These are phyloP conservation scores for Panulirus ornatus DNA, from an alignment of 1,140 invertebrate genomes.

Conservation along the genomic window DNA sequence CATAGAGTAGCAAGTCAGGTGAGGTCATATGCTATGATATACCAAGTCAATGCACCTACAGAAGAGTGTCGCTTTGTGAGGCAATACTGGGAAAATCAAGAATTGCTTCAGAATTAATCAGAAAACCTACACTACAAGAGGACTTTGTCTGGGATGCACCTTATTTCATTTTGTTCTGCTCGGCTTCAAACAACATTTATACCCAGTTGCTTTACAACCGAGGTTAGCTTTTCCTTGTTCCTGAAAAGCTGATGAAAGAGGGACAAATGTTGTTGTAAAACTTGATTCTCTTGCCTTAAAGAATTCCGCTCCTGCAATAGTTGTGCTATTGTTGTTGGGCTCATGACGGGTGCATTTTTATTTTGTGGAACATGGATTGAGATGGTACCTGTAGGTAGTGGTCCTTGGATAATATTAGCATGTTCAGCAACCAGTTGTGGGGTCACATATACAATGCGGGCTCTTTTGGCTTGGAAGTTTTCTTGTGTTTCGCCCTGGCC, in stretches of 20 bases:
- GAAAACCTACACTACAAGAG: no score
- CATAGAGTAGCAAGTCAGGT: no score
- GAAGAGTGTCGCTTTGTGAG: no score
- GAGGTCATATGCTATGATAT: no score
- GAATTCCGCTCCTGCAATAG: neutral
- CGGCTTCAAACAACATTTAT: neutral
- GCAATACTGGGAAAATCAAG: no score
- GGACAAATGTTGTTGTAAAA: neutral
- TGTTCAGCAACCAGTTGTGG: neutral
- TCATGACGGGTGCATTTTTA: neutral
- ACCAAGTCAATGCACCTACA: no score
- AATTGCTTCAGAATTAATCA: no score
- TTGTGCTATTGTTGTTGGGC: neutral
- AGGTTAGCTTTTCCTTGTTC: slow-evolving; percentile 15
- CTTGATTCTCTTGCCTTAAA: neutral
- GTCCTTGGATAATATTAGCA: neutral
- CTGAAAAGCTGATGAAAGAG: slow-evolving; percentile 31
- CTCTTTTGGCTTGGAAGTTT: neutral
- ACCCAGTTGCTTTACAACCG: slow-evolving; percentile 7
- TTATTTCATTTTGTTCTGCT: no score
- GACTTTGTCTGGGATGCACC: no score
- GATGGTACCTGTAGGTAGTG: neutral
- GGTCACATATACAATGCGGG: neutral
- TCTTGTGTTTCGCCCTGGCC: neutral
- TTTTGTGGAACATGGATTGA: neutral